Percentiles rank a stretch among this genome's conserved stretches.
Conservation (phyloP, 2,797 vertebrate genomes). For the Squalus acanthias region DNA sequence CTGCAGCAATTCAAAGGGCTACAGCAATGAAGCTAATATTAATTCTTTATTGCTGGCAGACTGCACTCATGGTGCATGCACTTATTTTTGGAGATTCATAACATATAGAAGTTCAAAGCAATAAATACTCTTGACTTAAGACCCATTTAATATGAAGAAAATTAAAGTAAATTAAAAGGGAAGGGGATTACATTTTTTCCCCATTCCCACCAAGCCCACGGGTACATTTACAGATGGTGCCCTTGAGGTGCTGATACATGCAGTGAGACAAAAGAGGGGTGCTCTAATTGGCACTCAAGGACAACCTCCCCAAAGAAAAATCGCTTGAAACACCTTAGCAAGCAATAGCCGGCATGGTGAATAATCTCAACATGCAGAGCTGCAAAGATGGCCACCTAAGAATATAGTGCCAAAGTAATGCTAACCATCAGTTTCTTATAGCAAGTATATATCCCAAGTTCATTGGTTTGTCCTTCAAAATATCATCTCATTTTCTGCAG, state of each 20-base stretch:
- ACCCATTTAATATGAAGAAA: background rate
- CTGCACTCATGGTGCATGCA: background rate
- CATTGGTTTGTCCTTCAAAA: background rate
- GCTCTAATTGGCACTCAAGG: background rate
- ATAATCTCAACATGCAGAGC: background rate
- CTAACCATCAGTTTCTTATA: background rate
- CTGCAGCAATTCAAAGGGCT: background rate
- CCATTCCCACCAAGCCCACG: background rate
- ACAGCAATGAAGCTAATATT: background rate
- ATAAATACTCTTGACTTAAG: background rate
- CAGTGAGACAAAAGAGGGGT: background rate
- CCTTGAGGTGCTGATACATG: background rate
- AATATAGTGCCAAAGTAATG: background rate
- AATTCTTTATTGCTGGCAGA: background rate
- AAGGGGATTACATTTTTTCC: background rate
- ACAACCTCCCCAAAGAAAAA: background rate
- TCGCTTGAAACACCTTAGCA: background rate
- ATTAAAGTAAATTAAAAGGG: background rate
- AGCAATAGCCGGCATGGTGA: background rate
- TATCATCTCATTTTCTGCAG: background rate
- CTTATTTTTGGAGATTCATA: background rate
- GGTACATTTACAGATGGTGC: background rate
- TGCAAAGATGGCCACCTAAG: background rate
- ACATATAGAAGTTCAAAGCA: background rate
- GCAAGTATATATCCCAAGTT: background rate